Evolutionary conservation across 2,797 vertebrate genomes (phyloP).

Genomic region (Acrossocheilus fasciatus): DNA sequence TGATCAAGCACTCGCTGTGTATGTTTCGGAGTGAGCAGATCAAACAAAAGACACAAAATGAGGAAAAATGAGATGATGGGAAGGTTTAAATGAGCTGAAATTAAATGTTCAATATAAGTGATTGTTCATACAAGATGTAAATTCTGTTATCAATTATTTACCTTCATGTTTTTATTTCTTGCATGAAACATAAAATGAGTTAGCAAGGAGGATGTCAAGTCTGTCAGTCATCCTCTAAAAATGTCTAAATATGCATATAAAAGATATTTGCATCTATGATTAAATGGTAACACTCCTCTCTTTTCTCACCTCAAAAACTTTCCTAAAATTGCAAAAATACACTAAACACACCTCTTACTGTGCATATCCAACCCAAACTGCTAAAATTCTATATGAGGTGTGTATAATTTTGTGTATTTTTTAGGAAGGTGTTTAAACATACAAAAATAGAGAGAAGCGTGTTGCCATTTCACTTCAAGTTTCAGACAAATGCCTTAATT

Average conservation of each 20-base stretch:
- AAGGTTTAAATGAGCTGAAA: background rate
- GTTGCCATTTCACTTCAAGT: background rate
- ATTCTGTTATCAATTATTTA: background rate
- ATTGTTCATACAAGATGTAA: background rate
- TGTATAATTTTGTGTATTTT: background rate
- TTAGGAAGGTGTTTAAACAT: background rate
- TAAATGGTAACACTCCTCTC: background rate
- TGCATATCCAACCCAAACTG: background rate
- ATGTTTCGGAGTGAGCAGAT: background rate
- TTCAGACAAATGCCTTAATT: background rate
- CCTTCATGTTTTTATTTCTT: background rate
- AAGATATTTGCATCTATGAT: background rate
- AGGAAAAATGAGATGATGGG: background rate
- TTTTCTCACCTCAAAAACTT: background rate
- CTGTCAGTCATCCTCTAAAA: background rate
- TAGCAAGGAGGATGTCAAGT: background rate
- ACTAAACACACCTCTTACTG: background rate
- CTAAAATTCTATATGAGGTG: background rate
- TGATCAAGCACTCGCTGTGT: background rate
- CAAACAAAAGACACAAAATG: background rate
- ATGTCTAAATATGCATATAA: background rate
- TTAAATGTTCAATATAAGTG: background rate
- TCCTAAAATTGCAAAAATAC: background rate
- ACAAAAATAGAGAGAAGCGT: background rate
- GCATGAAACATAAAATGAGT: background rate